phyloP scores from a whole-genome alignment of 37 sponge, comb jelly and placozoan species.

The Aphrocallistes beatrix region DNA sequence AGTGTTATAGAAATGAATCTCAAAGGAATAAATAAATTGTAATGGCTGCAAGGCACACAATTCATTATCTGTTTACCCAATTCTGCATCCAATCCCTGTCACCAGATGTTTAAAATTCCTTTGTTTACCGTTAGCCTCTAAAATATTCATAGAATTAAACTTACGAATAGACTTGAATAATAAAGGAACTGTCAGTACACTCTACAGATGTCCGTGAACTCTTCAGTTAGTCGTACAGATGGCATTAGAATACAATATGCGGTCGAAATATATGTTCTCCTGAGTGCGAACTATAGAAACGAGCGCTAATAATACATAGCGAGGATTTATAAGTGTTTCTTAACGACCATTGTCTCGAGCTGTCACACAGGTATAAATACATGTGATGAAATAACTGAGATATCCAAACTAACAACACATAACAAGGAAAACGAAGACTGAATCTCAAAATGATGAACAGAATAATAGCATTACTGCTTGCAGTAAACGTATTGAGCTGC shows the following conservation, averaged over 20 bases:
- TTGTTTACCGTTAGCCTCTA: too few relatives aligned
- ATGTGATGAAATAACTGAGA: background rate
- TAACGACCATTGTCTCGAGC: background rate
- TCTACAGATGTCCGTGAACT: background rate
- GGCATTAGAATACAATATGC: background rate
- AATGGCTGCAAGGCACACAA: too few relatives aligned
- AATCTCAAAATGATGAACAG: background rate
- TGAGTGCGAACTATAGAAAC: background rate
- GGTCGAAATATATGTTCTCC: background rate
- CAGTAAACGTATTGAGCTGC: background rate
- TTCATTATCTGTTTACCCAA: too few relatives aligned
- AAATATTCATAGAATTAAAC: too few relatives aligned
- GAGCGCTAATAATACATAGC: background rate
- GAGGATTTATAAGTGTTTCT: background rate
- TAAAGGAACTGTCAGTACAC: too few relatives aligned
- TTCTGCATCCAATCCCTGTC: too few relatives aligned
- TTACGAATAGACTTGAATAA: too few relatives aligned
- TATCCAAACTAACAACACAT: background rate
- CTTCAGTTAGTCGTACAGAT: background rate
- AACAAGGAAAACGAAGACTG: too few relatives aligned
- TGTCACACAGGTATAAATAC: conserved; percentile 16
- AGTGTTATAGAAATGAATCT: too few relatives aligned
- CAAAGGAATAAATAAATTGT: too few relatives aligned
- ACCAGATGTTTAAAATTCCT: too few relatives aligned
- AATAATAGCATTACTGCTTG: background rate